Evolutionary conservation across 2,797 vertebrate genomes (phyloP).

Genomic region (Chaetodon trifasciatus): DNA sequence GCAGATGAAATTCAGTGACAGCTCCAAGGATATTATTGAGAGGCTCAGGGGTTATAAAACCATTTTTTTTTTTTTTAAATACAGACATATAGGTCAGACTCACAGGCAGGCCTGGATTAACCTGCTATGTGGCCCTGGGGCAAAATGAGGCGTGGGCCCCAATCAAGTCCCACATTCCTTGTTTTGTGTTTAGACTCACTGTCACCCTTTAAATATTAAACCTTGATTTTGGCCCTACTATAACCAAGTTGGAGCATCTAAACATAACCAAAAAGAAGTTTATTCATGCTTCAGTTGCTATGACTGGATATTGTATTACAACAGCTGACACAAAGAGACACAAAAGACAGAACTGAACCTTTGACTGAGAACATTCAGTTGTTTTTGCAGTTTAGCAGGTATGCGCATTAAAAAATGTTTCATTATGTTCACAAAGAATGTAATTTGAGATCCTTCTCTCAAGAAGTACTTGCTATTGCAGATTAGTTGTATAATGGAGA

Average conservation of each 20-base stretch:
- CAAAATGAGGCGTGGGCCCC: background rate
- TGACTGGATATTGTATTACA: background rate
- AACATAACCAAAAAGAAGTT: background rate
- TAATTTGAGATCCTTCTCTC: background rate
- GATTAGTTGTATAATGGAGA: background rate
- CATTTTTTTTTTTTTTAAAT: slow-evolving; percentile 1
- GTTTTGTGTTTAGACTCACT: background rate
- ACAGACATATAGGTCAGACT: background rate
- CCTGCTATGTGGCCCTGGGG: background rate
- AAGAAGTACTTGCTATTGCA: background rate
- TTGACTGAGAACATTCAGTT: background rate
- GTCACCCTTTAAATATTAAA: too few species aligned
- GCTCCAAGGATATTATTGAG: background rate
- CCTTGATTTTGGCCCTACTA: too few species aligned
- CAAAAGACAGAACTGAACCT: background rate
- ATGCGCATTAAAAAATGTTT: background rate
- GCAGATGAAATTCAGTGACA: background rate
- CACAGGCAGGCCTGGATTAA: background rate
- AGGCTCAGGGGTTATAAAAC: background rate
- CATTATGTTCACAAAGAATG: background rate
- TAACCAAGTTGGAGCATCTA: background rate
- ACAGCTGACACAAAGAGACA: background rate
- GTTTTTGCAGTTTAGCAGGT: background rate
- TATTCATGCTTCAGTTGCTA: background rate
- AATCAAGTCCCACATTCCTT: background rate